These are phyloP conservation scores for Meriones psammophilus DNA, from an alignment of 2,797 vertebrate species.

Conservation along the genomic window DNA sequence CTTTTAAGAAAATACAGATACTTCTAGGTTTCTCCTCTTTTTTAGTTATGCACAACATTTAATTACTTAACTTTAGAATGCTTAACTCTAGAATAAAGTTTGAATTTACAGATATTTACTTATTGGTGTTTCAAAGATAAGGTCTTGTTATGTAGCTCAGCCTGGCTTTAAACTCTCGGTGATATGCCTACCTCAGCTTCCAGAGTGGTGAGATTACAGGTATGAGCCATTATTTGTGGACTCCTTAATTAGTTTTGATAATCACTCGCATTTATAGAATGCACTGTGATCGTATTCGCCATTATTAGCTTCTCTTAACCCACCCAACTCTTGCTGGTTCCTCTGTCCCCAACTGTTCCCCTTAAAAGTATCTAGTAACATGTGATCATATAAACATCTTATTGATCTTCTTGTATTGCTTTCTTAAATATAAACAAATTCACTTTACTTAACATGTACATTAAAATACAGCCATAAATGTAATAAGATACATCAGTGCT, in stretches of 20 bases:
- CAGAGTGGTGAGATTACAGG: neutral
- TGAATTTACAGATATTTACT: neutral
- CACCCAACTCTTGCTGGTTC: neutral
- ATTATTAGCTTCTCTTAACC: neutral
- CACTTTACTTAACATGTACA: neutral
- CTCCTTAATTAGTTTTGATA: neutral
- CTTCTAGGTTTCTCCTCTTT: neutral
- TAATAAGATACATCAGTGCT: neutral
- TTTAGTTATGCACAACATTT: neutral
- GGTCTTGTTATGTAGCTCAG: neutral
- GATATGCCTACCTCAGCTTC: neutral
- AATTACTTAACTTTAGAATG: slow-evolving; percentile 18
- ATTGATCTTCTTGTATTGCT: slow-evolving; percentile 30
- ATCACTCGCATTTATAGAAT: too few species aligned
- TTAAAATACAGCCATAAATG: slow-evolving; percentile 51
- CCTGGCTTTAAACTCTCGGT: neutral
- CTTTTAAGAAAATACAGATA: slow-evolving; percentile 34
- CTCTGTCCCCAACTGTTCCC: neutral
- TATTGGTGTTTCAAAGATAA: neutral
- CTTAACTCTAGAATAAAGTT: slow-evolving; percentile 25
- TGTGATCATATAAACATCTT: neutral
- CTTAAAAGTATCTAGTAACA: neutral
- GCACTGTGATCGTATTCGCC: neutral
- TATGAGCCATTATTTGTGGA: neutral
- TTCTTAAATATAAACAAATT: slow-evolving; percentile 38